Conservation (phyloP, 2,113 vertebrate genomes). For the Sinocyclocheilus grahami region DNA sequence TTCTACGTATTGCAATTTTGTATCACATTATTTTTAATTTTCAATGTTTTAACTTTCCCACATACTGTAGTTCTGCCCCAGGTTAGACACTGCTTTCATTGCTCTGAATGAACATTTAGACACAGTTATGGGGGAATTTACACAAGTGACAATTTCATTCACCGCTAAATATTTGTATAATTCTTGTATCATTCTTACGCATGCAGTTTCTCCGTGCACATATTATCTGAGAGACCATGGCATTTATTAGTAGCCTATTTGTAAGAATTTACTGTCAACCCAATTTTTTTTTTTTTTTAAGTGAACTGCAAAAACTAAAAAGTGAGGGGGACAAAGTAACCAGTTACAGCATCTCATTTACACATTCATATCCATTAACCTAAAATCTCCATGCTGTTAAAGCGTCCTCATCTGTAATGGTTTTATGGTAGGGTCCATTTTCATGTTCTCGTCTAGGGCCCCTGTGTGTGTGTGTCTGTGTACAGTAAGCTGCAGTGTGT, state of each 20-base stretch:
- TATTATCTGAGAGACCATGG: not conserved
- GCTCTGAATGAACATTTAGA: not conserved
- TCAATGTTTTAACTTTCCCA: too few species aligned
- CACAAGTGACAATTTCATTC: not conserved
- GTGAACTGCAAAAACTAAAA: too few species aligned
- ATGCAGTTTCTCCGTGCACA: not conserved
- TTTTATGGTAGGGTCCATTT: not conserved
- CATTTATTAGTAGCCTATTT: too few species aligned
- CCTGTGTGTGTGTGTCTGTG: not conserved
- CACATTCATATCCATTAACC: not conserved
- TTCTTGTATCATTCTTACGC: not conserved
- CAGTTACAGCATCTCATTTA: not conserved
- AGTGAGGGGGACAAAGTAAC: too few species aligned
- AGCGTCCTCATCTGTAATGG: not conserved
- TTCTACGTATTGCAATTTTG: too few species aligned
- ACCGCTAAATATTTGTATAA: not conserved
- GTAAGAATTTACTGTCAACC: too few species aligned
- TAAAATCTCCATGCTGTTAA: not conserved
- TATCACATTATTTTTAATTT: too few species aligned
- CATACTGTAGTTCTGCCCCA: too few species aligned
- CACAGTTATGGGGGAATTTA: not conserved
- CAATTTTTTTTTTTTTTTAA: too few species aligned
- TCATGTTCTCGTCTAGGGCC: not conserved
- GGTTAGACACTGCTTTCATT: not conserved
- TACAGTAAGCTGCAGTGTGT: not conserved